Conservation (phyloP, 2,113 vertebrate species). For the Istiophorus platypterus region DNA sequence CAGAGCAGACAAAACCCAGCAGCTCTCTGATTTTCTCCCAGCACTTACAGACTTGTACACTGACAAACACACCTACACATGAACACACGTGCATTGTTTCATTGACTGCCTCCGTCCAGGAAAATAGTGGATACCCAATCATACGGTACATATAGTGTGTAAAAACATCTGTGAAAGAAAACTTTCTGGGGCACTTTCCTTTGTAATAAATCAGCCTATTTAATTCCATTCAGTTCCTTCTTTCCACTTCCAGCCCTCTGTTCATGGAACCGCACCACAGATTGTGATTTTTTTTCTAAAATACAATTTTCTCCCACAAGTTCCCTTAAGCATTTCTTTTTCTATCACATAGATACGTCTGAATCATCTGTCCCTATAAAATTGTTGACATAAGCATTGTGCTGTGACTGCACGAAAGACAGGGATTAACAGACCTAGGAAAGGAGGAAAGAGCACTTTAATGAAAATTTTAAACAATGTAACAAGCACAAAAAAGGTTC, state of each 20-base stretch:
- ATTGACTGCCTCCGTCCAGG: constrained; percentile 27
- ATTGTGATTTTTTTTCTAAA: background rate
- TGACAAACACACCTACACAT: constrained; percentile 2
- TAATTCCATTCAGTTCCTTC: background rate
- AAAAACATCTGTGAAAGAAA: constrained; percentile 6
- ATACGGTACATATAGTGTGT: background rate
- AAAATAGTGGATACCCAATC: constrained; percentile 21
- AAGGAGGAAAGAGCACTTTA: background rate
- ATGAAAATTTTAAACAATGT: background rate
- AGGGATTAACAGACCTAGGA: background rate
- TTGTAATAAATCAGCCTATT: constrained; percentile 10
- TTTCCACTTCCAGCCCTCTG: background rate
- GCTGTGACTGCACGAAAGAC: background rate
- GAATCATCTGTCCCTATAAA: background rate
- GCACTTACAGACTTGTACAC: constrained; percentile 10
- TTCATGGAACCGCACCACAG: background rate
- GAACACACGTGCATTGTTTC: constrained; percentile 4
- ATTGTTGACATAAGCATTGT: background rate
- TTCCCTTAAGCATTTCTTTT: background rate
- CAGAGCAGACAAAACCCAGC: constrained; percentile 39
- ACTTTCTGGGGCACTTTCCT: background rate
- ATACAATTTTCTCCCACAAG: background rate
- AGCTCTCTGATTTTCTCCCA: background rate
- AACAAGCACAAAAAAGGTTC: background rate
- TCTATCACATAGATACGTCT: background rate